Evolutionary conservation across 2,888 invertebrate genomes (phyloP).

Genomic region (Sminthurinus aureus): DNA sequence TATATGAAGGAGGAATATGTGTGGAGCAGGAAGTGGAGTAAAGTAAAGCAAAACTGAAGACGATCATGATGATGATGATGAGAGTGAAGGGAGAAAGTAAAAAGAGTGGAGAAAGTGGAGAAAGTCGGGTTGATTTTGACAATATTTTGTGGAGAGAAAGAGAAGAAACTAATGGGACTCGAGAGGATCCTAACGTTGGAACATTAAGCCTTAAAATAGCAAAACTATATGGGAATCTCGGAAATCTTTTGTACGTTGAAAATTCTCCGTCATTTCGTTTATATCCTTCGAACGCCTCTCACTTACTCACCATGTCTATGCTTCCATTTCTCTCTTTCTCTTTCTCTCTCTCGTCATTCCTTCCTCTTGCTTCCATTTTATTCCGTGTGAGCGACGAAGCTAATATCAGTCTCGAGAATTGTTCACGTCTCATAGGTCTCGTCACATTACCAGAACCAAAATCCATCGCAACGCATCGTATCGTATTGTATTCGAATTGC

Average conservation of each 20-base stretch:
- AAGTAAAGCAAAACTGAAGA: background rate
- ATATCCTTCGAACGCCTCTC: background rate
- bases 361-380: slow-evolving; percentile 13
- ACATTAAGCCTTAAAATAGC: slow-evolving; percentile 26
- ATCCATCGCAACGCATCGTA: background rate
- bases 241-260: slow-evolving; percentile 6
- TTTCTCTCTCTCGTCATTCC: background rate
- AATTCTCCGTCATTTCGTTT: background rate
- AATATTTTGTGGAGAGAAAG: slow-evolving; percentile 15
- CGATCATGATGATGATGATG: background rate
- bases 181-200: slow-evolving; percentile 19
- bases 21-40: background rate
- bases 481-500: background rate
- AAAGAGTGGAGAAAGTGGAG: background rate
- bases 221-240: slow-evolving; percentile 2
- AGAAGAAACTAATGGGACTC: slow-evolving; percentile 14
- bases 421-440: slow-evolving; percentile 2
- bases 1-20: too few species aligned
- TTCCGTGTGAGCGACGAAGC: slow-evolving; percentile 1
- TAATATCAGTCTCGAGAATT: slow-evolving; percentile 19
- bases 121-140: slow-evolving; percentile 4
- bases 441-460: background rate
- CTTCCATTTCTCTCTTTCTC: background rate
- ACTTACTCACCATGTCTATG: too few species aligned
- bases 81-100: background rate